Percentiles rank a stretch among this genome's conserved stretches.
These are phyloP conservation scores for Oconnorella tubifera DNA, from an alignment of 2,888 invertebrate genomes.

Conservation along the genomic window DNA sequence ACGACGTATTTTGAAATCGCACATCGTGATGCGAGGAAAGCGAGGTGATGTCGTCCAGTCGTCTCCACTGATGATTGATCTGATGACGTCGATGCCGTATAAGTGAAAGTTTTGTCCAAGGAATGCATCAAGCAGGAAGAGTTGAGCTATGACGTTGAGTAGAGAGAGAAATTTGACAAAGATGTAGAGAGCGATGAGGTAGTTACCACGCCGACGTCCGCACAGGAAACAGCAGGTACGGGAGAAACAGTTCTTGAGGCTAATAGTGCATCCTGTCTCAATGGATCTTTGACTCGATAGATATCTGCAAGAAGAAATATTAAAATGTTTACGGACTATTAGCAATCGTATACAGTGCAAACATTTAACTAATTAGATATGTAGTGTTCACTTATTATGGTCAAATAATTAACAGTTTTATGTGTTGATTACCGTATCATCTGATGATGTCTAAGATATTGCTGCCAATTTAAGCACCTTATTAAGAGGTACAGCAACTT, in stretches of 20 bases:
- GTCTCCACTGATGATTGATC: slow-evolving; percentile 54
- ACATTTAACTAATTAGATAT: too few species aligned
- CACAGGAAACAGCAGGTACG: slow-evolving; percentile 53
- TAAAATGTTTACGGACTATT: too few species aligned
- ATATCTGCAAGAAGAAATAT: slow-evolving; percentile 29
- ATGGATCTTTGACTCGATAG: slow-evolving; percentile 30
- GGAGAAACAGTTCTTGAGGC: slow-evolving; percentile 51
- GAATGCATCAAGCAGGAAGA: slow-evolving; percentile 38
- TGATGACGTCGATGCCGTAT: slow-evolving; percentile 58
- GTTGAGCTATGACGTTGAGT: slow-evolving; percentile 48
- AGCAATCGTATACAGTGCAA: too few species aligned
- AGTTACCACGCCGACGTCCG: slow-evolving; percentile 57
- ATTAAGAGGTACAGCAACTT: too few species aligned
- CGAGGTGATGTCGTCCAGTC: slow-evolving; percentile 52
- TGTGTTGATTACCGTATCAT: too few species aligned
- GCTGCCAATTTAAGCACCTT: too few species aligned
- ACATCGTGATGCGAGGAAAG: slow-evolving; percentile 56
- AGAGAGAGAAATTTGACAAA: slow-evolving; percentile 55
- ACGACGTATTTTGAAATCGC: slow-evolving; percentile 52
- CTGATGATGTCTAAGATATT: too few species aligned
- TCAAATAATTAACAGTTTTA: too few species aligned
- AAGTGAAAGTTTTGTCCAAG: slow-evolving; percentile 34
- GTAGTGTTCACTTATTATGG: too few species aligned
- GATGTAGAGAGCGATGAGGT: slow-evolving; percentile 58
- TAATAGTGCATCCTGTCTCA: slow-evolving; percentile 50